Conservation (phyloP, 2,113 vertebrate species). For the Eublepharis macularius region DNA sequence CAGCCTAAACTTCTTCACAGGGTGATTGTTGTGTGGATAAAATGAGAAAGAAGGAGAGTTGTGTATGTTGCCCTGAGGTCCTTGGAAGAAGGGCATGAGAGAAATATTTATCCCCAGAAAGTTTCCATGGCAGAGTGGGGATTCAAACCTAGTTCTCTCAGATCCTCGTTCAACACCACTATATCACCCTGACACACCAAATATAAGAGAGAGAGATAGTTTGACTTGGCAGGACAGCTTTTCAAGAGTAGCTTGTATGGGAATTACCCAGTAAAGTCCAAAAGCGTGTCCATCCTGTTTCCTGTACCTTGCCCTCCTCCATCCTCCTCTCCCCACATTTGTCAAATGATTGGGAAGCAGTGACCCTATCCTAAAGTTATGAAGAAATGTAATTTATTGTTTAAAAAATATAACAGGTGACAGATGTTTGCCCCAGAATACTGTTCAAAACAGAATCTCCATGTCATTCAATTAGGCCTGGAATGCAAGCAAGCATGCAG, state of each 20-base stretch:
- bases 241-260: neutral
- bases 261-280: neutral
- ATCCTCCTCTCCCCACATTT: too few species aligned
- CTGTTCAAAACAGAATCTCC: neutral
- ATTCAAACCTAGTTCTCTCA: too few species aligned
- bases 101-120: too few species aligned
- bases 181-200: too few species aligned
- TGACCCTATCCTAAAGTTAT: neutral
- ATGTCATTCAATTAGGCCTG: neutral
- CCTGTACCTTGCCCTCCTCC: neutral
- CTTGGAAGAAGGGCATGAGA: too few species aligned
- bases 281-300: neutral
- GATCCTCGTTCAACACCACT: too few species aligned
- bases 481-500: neutral
- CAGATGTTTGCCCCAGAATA: neutral
- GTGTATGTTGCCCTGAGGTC: too few species aligned
- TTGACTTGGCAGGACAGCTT: neutral
- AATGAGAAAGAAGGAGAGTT: too few species aligned
- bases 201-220: neutral
- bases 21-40: too few species aligned
- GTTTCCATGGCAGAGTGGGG: too few species aligned
- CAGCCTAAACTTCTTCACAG: too few species aligned
- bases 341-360: neutral
- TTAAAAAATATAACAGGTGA: neutral
- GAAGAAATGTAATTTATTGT: neutral